Evolutionary conservation across 2,888 invertebrate genomes (phyloP).

Genomic region (Atherix ibis): DNA sequence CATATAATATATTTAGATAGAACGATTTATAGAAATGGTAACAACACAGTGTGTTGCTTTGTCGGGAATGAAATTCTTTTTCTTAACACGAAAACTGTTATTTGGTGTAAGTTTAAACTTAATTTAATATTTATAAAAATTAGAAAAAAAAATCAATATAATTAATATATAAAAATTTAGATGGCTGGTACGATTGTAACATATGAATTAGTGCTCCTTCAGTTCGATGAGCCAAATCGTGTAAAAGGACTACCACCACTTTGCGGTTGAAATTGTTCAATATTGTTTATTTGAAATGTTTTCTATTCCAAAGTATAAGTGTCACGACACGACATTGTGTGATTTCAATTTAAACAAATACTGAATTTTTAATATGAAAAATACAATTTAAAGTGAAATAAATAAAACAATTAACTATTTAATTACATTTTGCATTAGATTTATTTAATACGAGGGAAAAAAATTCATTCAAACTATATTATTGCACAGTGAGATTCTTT

Average conservation of each 20-base stretch:
- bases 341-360: too few species aligned
- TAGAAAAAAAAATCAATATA: background rate
- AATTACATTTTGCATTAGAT: too few species aligned
- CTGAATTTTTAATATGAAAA: too few species aligned
- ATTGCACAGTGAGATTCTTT: too few species aligned
- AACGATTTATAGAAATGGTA: constrained; percentile 42
- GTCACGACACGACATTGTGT: too few species aligned
- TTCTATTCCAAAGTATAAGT: too few species aligned
- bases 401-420: too few species aligned
- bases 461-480: too few species aligned
- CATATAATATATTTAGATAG: constrained; percentile 37
- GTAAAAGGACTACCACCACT: constrained; percentile 21
- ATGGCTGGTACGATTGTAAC: constrained; percentile 47
- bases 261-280: constrained; percentile 13
- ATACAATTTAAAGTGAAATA: too few species aligned
- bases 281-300: too few species aligned
- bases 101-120: constrained; percentile 35
- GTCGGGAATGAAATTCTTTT: constrained; percentile 45
- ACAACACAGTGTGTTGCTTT: constrained; percentile 38
- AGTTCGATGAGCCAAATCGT: constrained; percentile 35
- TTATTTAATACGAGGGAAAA: too few species aligned
- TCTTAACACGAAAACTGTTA: constrained; percentile 39
- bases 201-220: constrained; percentile 49
- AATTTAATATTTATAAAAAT: background rate
- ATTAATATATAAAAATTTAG: constrained; percentile 21